Conservation (phyloP, 2,888 invertebrate species). For the Euplagia quadripunctaria region DNA sequence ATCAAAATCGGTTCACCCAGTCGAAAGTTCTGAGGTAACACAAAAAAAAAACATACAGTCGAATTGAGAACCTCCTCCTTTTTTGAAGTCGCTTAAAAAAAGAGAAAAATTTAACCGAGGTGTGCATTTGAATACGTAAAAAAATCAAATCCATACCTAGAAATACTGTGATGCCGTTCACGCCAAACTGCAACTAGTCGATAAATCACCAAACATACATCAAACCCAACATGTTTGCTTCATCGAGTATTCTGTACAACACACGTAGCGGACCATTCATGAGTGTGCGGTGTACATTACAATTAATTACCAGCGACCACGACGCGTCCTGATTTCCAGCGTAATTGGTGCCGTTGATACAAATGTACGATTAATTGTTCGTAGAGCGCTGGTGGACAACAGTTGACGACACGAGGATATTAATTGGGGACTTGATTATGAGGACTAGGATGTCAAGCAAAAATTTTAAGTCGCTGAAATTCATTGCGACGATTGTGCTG, state of each 20-base stretch:
- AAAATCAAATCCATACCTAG: conserved; percentile 35
- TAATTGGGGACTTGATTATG: conserved; percentile 15
- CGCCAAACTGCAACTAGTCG: conserved; percentile 46
- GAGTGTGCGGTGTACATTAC: conserved; percentile 71
- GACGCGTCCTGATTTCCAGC: conserved; percentile 65
- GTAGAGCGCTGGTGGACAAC: conserved; percentile 28
- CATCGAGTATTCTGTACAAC: conserved; percentile 65
- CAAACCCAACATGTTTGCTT: conserved; percentile 29
- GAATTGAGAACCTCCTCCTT: too few relatives aligned
- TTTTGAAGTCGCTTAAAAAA: too few relatives aligned
- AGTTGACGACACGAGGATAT: conserved; percentile 7
- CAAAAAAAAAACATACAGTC: too few relatives aligned
- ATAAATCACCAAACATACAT: conserved; percentile 58
- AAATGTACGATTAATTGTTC: conserved; percentile 55
- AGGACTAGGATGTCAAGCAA: neutral
- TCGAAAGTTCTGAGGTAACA: too few relatives aligned
- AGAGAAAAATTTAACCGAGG: neutral
- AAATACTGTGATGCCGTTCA: conserved; percentile 50
- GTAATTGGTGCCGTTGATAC: conserved; percentile 60
- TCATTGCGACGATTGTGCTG: neutral
- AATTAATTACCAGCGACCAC: conserved; percentile 64
- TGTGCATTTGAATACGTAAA: neutral
- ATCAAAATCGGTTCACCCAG: too few relatives aligned
- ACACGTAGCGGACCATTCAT: conserved; percentile 69
- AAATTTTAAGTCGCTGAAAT: neutral